phyloP scores from a whole-genome alignment of 2,113 vertebrate species.

The Anguilla japonica region DNA sequence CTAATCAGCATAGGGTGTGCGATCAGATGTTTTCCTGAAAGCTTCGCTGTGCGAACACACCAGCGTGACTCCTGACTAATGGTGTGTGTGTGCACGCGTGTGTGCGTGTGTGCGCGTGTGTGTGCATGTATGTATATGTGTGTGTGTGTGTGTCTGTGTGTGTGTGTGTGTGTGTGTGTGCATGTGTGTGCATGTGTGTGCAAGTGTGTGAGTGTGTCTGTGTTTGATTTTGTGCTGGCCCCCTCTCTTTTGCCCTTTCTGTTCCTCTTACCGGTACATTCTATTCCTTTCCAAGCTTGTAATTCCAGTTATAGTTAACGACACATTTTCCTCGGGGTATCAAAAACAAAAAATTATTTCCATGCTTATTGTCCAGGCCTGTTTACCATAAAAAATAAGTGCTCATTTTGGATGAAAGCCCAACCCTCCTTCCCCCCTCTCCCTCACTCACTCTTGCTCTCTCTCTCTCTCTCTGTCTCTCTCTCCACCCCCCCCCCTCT shows the following conservation, averaged over 20 bases:
- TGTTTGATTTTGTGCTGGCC: background rate
- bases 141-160: background rate
- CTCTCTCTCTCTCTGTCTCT: background rate
- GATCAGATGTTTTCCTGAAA: background rate
- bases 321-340: background rate
- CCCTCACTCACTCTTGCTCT: background rate
- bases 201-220: background rate
- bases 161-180: no score
- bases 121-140: background rate
- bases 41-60: background rate
- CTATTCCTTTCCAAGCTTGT: background rate
- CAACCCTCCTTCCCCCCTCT: background rate
- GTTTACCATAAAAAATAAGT: background rate
- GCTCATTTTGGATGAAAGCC: background rate
- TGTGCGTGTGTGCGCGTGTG: background rate
- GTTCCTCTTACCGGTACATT: background rate
- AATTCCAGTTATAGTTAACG: background rate
- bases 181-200: background rate
- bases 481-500: background rate
- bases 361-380: background rate
- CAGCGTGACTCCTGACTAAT: background rate
- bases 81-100: conserved; percentile 10
- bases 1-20: background rate
- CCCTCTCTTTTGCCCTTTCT: background rate
- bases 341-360: background rate